Evolutionary conservation across 2,888 invertebrate genomes (phyloP).

Genomic region (Omphaloscelis lunosa): DNA sequence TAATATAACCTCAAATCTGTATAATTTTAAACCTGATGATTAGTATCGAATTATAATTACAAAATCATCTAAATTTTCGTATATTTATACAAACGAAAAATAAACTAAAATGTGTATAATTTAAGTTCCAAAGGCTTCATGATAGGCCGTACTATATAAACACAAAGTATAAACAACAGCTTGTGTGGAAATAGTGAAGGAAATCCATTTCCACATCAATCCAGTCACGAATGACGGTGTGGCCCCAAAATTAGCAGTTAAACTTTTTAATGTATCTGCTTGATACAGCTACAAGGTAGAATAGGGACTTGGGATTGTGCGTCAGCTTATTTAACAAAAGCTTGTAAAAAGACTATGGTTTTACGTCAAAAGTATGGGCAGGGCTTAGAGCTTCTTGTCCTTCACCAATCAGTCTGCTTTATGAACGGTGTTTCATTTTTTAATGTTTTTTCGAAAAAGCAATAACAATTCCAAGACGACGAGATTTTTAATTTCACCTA

Average conservation of each 20-base stretch:
- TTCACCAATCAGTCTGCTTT: not conserved
- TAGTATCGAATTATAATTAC: not conserved
- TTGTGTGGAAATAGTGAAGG: constrained; percentile 66
- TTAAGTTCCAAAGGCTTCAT: constrained; percentile 3
- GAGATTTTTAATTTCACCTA: not conserved
- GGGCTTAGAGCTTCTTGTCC: not conserved
- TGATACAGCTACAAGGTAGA: constrained; percentile 60
- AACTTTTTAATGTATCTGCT: constrained; percentile 85
- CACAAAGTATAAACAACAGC: constrained; percentile 40
- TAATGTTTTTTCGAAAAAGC: not conserved
- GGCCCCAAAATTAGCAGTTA: constrained; percentile 85
- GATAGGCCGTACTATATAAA: constrained; percentile 22
- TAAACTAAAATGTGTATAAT: not conserved
- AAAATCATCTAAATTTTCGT: not conserved
- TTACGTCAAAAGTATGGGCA: not conserved
- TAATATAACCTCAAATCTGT: not conserved
- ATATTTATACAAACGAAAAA: not conserved
- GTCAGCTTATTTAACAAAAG: not conserved
- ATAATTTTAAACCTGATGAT: not conserved
- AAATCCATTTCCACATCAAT: constrained; percentile 85
- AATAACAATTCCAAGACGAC: not conserved
- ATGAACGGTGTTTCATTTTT: not conserved
- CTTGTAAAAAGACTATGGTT: not conserved
- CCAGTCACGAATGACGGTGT: constrained; percentile 82
- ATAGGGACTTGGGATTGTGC: constrained; percentile 32